Percentiles rank a stretch among this genome's conserved stretches.
Evolutionary conservation across 2,888 invertebrate species (phyloP).

Genomic region (Pseudanteris insignis): DNA sequence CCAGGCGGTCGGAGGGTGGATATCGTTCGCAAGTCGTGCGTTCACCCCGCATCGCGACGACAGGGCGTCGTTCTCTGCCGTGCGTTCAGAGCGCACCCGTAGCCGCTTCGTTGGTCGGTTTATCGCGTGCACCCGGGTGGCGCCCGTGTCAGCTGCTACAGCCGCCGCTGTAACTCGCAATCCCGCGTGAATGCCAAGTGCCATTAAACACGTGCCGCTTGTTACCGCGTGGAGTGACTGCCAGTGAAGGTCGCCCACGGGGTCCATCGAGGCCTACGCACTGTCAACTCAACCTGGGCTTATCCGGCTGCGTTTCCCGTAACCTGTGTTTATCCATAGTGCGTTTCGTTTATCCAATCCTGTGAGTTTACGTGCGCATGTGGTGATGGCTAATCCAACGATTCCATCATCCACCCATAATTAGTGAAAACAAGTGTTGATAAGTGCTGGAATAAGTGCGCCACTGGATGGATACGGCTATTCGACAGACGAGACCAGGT

Average conservation of each 20-base stretch:
- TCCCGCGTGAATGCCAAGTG: slow-evolving; percentile 45
- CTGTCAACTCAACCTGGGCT: background rate
- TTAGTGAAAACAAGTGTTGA: slow-evolving; percentile 27
- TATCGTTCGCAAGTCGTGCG: slow-evolving; percentile 63
- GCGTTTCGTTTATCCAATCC: background rate
- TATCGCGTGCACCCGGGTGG: slow-evolving; percentile 5
- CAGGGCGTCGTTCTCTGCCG: slow-evolving; percentile 60
- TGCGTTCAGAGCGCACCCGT: slow-evolving; percentile 12
- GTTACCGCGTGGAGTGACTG: slow-evolving; percentile 40
- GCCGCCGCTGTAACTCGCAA: background rate
- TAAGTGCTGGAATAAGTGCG: slow-evolving; percentile 18
- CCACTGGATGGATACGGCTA: background rate
- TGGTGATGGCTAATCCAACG: slow-evolving; percentile 29
- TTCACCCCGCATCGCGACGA: slow-evolving; percentile 64
- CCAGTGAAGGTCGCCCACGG: slow-evolving; percentile 8
- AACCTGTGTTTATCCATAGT: background rate
- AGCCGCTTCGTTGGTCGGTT: slow-evolving; percentile 6
- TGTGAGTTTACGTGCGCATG: slow-evolving; percentile 31
- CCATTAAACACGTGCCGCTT: slow-evolving; percentile 48
- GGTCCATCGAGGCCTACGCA: slow-evolving; percentile 1
- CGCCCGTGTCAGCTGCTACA: slow-evolving; percentile 4
- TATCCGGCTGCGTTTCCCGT: background rate
- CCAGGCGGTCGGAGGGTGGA: slow-evolving; percentile 47
- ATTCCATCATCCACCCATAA: too few species aligned
- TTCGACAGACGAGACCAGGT: too few species aligned